These are phyloP conservation scores for Piezodorus guildinii DNA, from an alignment of 1,140 invertebrate genomes.

Conservation along the genomic window DNA sequence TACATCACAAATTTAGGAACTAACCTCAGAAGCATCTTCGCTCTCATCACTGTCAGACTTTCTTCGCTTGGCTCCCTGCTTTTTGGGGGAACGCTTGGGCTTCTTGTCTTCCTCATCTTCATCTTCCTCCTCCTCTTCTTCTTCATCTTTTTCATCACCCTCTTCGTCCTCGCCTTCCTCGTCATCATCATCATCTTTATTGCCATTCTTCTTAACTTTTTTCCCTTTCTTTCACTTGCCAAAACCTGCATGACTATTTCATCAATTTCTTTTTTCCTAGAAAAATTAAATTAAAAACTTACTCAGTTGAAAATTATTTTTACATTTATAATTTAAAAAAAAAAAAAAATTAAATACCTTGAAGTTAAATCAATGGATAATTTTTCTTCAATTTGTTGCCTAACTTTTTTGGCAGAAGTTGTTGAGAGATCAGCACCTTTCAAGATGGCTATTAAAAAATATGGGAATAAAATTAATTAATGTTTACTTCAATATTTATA, in stretches of 20 bases:
- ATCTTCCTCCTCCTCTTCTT: conserved; percentile 36
- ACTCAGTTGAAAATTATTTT: not conserved
- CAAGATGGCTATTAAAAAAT: conserved; percentile 57
- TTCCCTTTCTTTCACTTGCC: conserved; percentile 30
- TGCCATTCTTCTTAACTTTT: conserved; percentile 40
- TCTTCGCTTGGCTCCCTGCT: conserved; percentile 43
- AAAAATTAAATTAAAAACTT: conserved; percentile 20
- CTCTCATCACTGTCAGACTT: conserved; percentile 49
- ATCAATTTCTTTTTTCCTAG: conserved; percentile 72
- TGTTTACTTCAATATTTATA: not conserved
- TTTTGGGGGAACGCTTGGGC: conserved; percentile 42
- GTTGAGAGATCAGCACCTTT: conserved; percentile 74
- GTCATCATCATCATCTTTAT: conserved; percentile 46
- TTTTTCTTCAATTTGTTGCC: conserved; percentile 72
- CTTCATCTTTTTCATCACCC: conserved; percentile 41
- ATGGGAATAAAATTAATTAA: conserved; percentile 9
- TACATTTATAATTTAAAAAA: not conserved
- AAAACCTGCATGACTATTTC: conserved; percentile 64
- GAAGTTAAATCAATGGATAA: conserved; percentile 60
- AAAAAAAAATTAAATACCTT: conserved; percentile 35
- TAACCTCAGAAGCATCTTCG: conserved; percentile 38
- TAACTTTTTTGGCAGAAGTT: conserved; percentile 82
- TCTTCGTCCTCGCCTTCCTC: conserved; percentile 48
- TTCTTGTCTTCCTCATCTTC: conserved; percentile 47
- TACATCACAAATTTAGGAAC: not conserved